Evolutionary conservation across 2,797 vertebrate species (phyloP).

Genomic region (Darevskia mixta): DNA sequence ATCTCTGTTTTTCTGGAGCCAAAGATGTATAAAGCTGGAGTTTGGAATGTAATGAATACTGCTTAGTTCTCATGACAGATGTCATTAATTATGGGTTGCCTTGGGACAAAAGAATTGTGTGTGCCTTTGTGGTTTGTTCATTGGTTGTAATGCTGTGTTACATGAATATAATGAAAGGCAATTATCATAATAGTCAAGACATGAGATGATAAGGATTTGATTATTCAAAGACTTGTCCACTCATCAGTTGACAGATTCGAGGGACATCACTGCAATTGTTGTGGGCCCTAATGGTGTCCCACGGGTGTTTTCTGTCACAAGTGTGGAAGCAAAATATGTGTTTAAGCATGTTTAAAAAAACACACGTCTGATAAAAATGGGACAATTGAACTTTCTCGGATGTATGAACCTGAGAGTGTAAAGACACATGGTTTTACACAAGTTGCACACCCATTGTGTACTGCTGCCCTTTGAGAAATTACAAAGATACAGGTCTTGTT

Average conservation of each 20-base stretch:
- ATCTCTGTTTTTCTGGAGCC: constrained; percentile 20
- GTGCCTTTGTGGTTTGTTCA: constrained; percentile 22
- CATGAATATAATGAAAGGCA: rapidly evolving
- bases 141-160: constrained; percentile 13
- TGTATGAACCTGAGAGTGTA: not conserved
- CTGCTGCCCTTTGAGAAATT: not conserved
- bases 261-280: not conserved
- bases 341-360: not conserved
- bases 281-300: not conserved
- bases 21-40: constrained; percentile 37
- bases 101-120: constrained; percentile 32
- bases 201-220: not conserved
- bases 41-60: constrained; percentile 52
- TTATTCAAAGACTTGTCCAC: not conserved
- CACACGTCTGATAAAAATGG: not conserved
- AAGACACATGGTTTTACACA: not conserved
- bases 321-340: not conserved
- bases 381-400: not conserved
- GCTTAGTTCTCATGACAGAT: constrained; percentile 49
- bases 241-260: not conserved
- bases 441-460: not conserved
- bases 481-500: not conserved
- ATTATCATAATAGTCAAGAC: not conserved
- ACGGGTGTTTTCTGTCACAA: not conserved
- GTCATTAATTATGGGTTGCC: constrained; percentile 55